A percentile compares a stretch with the other conserved stretches of the same genome.
These are phyloP conservation scores for Sandelia bainsii DNA, from an alignment of 2,797 vertebrate species.

Conservation along the genomic window DNA sequence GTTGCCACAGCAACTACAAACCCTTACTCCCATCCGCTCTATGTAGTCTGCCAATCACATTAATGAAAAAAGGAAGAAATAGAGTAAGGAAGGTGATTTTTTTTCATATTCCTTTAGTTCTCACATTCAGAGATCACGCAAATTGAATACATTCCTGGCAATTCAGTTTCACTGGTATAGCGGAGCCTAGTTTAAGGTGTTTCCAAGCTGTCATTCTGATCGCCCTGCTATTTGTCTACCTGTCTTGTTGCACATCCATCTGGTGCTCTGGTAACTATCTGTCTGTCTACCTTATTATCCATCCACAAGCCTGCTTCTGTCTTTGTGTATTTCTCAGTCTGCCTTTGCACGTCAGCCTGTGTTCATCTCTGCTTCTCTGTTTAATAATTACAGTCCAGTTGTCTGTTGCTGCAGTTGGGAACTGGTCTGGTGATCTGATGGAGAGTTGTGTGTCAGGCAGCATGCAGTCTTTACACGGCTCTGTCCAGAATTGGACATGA, in stretches of 20 bases:
- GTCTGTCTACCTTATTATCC: constrained; percentile 76
- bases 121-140: constrained; percentile 26
- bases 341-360: constrained; percentile 59
- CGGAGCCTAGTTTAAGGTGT: constrained; percentile 58
- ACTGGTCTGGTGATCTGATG: constrained; percentile 38
- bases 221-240: constrained; percentile 72
- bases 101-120: constrained; percentile 48
- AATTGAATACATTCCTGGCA: constrained; percentile 51
- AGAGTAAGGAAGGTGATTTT: constrained; percentile 46
- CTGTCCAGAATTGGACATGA: constrained; percentile 12
- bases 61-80: constrained; percentile 72
- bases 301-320: constrained; percentile 65
- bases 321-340: constrained; percentile 74
- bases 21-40: constrained; percentile 79
- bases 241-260: constrained; percentile 76
- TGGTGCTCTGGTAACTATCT: constrained; percentile 69
- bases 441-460: constrained; percentile 42
- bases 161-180: constrained; percentile 40
- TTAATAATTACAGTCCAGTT: constrained; percentile 75
- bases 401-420: constrained; percentile 57
- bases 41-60: constrained; percentile 82
- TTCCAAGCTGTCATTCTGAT: constrained; percentile 68
- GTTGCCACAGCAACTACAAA: constrained; percentile 86
- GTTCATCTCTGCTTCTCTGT: constrained; percentile 53
- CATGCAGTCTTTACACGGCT: neutral